phyloP scores from a whole-genome alignment of 2,113 vertebrate species.

The Gasterosteus aculeatus region DNA sequence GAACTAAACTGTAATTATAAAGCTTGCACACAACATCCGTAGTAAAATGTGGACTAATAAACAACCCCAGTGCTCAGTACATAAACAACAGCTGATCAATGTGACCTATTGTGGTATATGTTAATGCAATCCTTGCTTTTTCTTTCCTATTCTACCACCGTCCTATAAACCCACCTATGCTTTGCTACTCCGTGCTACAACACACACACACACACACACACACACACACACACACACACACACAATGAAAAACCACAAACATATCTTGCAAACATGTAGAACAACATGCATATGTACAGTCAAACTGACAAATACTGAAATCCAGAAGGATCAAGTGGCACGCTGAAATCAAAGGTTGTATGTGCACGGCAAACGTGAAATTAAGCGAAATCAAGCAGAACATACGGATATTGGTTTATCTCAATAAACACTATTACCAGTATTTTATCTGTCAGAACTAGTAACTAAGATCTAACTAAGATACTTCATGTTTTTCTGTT shows the following conservation, averaged over 20 bases:
- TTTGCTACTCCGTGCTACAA: slow-evolving; percentile 19
- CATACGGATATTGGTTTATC: neutral
- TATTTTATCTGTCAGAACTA: neutral
- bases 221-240: slow-evolving; percentile 30
- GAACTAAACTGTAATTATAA: slow-evolving; percentile 43
- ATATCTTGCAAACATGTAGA: slow-evolving; percentile 18
- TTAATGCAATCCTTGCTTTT: slow-evolving; percentile 1
- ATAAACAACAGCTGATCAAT: slow-evolving; percentile 14
- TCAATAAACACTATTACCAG: neutral
- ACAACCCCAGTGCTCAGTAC: slow-evolving; percentile 17
- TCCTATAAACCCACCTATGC: neutral
- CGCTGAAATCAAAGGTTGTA: neutral
- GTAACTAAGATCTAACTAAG: neutral
- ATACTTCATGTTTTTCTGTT: neutral
- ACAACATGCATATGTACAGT: slow-evolving; percentile 30
- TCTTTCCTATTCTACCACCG: slow-evolving; percentile 17
- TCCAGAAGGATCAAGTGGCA: slow-evolving; percentile 11
- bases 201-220: slow-evolving; percentile 20
- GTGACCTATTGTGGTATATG: neutral
- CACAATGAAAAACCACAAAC: slow-evolving; percentile 36
- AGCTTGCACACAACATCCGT: slow-evolving; percentile 17
- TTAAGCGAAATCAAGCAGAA: neutral
- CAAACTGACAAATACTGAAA: slow-evolving; percentile 13
- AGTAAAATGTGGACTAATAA: slow-evolving; percentile 1
- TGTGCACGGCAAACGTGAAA: neutral